A percentile compares a stretch with the other conserved stretches of the same genome.
Evolutionary conservation across 2,797 vertebrate species (phyloP).

Genomic region (Hemibagrus guttatus): DNA sequence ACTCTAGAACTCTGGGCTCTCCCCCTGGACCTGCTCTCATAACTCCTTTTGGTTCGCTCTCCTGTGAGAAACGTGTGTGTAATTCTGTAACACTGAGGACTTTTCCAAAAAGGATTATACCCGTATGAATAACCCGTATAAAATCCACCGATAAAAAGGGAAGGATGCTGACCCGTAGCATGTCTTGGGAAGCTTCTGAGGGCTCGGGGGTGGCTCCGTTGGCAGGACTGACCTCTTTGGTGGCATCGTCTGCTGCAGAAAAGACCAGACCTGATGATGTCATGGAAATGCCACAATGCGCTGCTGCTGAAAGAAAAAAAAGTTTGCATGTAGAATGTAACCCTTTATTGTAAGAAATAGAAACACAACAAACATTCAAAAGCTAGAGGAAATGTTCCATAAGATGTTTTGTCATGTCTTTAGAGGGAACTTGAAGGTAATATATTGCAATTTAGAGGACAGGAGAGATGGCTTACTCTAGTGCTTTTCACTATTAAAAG

Average conservation of each 20-base stretch:
- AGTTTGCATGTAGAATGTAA: neutral
- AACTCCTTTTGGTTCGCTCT: neutral
- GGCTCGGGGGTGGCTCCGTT: neutral
- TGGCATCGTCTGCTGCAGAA: slow-evolving; percentile 5
- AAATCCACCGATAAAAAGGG: neutral
- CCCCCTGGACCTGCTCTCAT: slow-evolving; percentile 42
- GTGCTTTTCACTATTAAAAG: neutral
- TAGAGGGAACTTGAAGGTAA: no score
- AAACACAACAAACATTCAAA: neutral
- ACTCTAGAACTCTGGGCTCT: slow-evolving; percentile 36
- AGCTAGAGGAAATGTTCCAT: no score
- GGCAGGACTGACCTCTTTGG: neutral
- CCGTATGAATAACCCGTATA: neutral
- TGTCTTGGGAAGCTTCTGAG: neutral
- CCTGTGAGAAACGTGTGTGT: slow-evolving; percentile 35
- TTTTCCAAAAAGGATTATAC: neutral
- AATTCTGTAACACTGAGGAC: neutral
- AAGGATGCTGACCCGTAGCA: neutral
- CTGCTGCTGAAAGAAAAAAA: slow-evolving; percentile 1
- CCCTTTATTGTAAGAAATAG: neutral
- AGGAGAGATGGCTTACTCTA: no score
- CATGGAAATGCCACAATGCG: neutral
- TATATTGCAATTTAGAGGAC: no score
- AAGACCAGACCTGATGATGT: neutral
- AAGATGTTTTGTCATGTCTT: neutral